A percentile compares a stretch with the other conserved stretches of the same genome.
Evolutionary conservation across 2,113 vertebrate genomes (phyloP).

Genomic region (Scolopax mira): DNA sequence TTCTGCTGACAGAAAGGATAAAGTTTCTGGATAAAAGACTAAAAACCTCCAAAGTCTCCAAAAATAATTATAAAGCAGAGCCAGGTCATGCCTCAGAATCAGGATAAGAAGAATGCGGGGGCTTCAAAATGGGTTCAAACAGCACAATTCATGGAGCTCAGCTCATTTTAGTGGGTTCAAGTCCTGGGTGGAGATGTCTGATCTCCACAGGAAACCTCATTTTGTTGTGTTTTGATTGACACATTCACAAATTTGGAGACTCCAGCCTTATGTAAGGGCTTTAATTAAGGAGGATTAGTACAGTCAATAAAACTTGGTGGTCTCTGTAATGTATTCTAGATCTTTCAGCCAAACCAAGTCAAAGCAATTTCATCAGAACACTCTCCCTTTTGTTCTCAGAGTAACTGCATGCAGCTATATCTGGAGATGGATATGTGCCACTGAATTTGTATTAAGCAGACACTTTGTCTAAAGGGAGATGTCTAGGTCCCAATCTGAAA

Average conservation of each 20-base stretch:
- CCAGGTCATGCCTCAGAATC: background rate
- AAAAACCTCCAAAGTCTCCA: background rate
- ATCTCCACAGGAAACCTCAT: background rate
- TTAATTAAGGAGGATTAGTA: background rate
- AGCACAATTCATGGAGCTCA: background rate
- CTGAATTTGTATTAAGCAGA: background rate
- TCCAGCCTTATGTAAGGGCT: background rate
- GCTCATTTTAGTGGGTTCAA: background rate
- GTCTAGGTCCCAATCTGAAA: background rate
- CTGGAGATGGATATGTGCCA: background rate
- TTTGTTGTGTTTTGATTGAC: background rate
- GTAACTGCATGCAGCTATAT: background rate
- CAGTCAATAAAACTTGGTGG: background rate
- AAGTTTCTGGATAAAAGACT: background rate
- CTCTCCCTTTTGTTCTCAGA: background rate
- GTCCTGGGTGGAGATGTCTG: background rate
- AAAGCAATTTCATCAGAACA: background rate
- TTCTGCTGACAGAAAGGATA: background rate
- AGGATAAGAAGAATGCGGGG: background rate
- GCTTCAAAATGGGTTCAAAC: background rate
- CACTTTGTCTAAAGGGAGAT: background rate
- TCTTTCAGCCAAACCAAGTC: background rate
- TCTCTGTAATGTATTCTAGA: background rate
- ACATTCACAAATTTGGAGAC: background rate
- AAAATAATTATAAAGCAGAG: background rate